A percentile compares a stretch with the other conserved stretches of the same genome.
phyloP scores from a whole-genome alignment of 2,797 vertebrate species.

The Rachycentron canadum region DNA sequence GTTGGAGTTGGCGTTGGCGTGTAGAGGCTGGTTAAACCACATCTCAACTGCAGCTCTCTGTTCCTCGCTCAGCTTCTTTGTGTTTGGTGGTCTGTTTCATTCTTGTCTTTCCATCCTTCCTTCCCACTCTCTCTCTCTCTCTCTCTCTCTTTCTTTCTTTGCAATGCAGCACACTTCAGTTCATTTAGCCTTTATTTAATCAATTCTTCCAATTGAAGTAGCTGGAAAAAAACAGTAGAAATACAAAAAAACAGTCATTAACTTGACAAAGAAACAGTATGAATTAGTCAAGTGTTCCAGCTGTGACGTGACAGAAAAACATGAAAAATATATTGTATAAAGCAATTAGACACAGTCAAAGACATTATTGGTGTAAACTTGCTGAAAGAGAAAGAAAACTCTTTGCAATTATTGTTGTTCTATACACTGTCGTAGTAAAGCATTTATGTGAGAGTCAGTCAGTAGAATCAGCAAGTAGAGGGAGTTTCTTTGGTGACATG shows the following conservation, averaged over 20 bases:
- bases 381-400: neutral
- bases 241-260: constrained; percentile 24
- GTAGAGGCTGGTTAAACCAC: constrained; percentile 42
- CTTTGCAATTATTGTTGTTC: neutral
- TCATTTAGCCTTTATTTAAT: constrained; percentile 51
- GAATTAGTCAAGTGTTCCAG: constrained; percentile 16
- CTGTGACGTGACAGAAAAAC: constrained; percentile 11
- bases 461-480: neutral
- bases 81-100: constrained; percentile 6
- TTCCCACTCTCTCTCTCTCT: neutral
- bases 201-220: constrained; percentile 41
- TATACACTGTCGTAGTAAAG: neutral
- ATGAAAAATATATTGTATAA: constrained; percentile 7
- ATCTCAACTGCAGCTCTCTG: constrained; percentile 25
- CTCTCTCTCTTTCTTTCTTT: neutral
- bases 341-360: constrained; percentile 23
- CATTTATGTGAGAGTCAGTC: neutral
- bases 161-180: constrained; percentile 14
- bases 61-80: constrained; percentile 21
- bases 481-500: neutral
- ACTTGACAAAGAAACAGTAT: constrained; percentile 24
- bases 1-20: constrained; percentile 17
- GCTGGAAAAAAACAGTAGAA: constrained; percentile 10
- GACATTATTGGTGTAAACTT: neutral
- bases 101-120: neutral